Conservation (phyloP, 2,888 invertebrate species). For the Acronicta aceris region DNA sequence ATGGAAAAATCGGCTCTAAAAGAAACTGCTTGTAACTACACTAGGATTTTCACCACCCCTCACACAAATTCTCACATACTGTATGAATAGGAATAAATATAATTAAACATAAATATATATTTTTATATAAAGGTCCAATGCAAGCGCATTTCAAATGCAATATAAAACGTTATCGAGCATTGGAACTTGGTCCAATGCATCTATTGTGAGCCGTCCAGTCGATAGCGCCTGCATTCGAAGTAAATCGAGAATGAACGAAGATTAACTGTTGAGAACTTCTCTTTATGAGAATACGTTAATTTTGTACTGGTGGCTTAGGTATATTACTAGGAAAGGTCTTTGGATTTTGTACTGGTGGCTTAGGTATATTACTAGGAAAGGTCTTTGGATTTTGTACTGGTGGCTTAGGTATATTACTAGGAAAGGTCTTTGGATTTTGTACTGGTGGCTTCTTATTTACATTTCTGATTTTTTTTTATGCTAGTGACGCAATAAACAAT, state of each 20-base stretch:
- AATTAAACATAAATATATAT: neutral
- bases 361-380: slow-evolving; percentile 19
- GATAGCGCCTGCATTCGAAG: slow-evolving; percentile 74
- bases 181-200: slow-evolving; percentile 74
- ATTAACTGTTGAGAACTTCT: slow-evolving; percentile 82
- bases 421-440: neutral
- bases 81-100: too few species aligned
- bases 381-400: slow-evolving; percentile 61
- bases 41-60: too few species aligned
- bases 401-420: slow-evolving; percentile 39
- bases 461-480: too few species aligned
- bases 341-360: too few species aligned
- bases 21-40: too few species aligned
- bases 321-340: slow-evolving; percentile 21
- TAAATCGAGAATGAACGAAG: slow-evolving; percentile 85
- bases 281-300: slow-evolving; percentile 69
- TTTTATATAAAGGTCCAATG: slow-evolving; percentile 16
- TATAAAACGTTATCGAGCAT: slow-evolving; percentile 63
- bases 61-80: too few species aligned
- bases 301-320: slow-evolving; percentile 57
- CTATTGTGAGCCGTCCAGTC: slow-evolving; percentile 76
- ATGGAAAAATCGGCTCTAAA: too few species aligned
- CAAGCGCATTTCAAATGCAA: slow-evolving; percentile 49
- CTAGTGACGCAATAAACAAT: too few species aligned
- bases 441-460: too few species aligned